Evolutionary conservation across 2,113 vertebrate genomes (phyloP).

Genomic region (Antigone vipio): DNA sequence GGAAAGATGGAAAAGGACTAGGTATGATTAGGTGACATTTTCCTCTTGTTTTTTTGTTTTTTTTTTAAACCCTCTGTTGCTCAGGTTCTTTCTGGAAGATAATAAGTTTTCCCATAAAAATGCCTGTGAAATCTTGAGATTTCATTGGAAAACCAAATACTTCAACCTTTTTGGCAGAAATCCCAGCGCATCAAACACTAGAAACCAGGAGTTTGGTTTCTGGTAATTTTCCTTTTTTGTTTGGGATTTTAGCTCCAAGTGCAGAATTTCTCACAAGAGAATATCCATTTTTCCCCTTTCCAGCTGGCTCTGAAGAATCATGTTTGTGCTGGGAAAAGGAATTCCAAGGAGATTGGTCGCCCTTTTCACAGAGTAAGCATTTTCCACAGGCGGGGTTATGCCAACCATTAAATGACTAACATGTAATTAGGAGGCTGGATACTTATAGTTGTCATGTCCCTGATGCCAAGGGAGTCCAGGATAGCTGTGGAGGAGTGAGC

Average conservation of each 20-base stretch:
- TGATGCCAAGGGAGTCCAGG: conserved; percentile 42
- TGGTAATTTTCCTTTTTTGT: background rate
- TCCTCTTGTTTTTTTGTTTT: background rate
- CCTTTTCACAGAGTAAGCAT: conserved; percentile 57
- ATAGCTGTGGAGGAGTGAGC: conserved; percentile 41
- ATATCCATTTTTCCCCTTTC: background rate
- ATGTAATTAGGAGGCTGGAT: conserved; percentile 62
- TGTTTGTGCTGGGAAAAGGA: conserved; percentile 29
- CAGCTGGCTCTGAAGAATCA: background rate
- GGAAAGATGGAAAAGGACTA: background rate
- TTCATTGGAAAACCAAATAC: background rate
- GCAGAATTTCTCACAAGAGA: background rate
- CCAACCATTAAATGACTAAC: conserved; percentile 58
- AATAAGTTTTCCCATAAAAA: background rate
- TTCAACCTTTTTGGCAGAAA: background rate
- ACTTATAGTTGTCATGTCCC: conserved; percentile 61
- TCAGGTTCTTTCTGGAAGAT: background rate
- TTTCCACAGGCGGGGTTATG: conserved; percentile 67
- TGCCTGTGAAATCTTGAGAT: background rate
- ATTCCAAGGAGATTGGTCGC: conserved; percentile 37
- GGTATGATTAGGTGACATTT: background rate
- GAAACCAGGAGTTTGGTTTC: background rate
- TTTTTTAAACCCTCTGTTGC: background rate
- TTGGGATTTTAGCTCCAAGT: background rate
- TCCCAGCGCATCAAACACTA: background rate